Base-by-base conservation (phyloP, 2,888 invertebrate genomes). In the Meganola albula region DNA sequence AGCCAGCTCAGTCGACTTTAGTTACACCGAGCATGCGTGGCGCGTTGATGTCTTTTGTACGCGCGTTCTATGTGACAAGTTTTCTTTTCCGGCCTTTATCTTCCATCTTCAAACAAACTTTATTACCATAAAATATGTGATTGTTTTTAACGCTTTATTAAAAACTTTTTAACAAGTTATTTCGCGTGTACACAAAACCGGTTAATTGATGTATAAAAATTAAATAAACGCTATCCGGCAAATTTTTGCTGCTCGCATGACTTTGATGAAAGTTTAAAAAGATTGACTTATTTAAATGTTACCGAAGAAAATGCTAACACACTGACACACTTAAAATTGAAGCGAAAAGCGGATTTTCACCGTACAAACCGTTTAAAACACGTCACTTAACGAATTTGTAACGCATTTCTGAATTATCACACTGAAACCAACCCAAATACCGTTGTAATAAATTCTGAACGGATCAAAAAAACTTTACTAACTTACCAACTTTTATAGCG, bases 21-120 rank as follows among this genome's bases (percentile, higher is more conserved):
- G 31, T 26, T 14, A 22, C 38, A 24, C 12, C 37, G 52, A 44
- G 53, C 42, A 40, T 58, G 56, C 55, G 51, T 54, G 49, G 65
- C 70, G 63, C 82, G 82, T 84, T 78, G 73, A 80, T 67, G 62
- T 83, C 83, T 83, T 83, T 77, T 77, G 65, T 79, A 76, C 53
- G 57, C 41, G 48, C 53, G 55, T 54, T 63, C 59, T 48, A 48
- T 41, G 33, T 58, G 40, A 38, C 53, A 44, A 53, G 55, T 54
- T 58, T 54, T 43, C 47, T 39, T 54, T 59, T 61, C 27, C 11
- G 31, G 13, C 12, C 4, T 53, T 67, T 67, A 68, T 67, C 65
- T 58, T 42, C 38, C 48, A 60, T 63, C 47, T 34, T 28, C 40
- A 28, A 52, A 44, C 48, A 48, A 49, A 42, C 27, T 38, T 42